Conservation (phyloP, 2,113 vertebrate species). For the Protobothrops flavoviridis region DNA sequence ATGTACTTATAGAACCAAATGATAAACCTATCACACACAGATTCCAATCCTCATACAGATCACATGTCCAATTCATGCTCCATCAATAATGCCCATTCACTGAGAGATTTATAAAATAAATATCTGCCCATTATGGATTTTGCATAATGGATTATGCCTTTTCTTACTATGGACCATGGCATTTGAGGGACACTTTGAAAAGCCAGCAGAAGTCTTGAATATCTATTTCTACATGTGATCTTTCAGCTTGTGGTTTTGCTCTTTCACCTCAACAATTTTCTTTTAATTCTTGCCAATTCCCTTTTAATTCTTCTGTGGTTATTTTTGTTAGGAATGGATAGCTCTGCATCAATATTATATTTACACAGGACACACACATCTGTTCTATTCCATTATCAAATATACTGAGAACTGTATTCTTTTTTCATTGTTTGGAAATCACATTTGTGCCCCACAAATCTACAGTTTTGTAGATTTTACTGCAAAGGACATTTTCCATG, state of each 20-base stretch:
- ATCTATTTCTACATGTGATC: background rate
- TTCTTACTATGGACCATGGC: background rate
- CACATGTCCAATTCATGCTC: background rate
- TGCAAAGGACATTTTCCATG: background rate
- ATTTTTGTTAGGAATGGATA: background rate
- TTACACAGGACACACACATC: background rate
- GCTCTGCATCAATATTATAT: background rate
- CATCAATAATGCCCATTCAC: background rate
- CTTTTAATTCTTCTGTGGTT: background rate
- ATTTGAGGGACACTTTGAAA: background rate
- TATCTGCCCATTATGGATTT: background rate
- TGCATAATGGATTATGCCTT: background rate
- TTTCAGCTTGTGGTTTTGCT: background rate
- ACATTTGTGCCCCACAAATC: background rate
- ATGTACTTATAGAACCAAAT: background rate
- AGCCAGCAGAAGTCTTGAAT: background rate
- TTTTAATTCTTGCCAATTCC: background rate
- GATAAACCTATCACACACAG: background rate
- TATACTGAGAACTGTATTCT: background rate
- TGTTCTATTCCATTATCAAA: background rate
- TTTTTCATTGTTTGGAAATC: background rate
- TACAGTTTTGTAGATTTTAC: background rate
- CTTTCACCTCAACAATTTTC: background rate
- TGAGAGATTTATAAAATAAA: background rate
- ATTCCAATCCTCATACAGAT: background rate